Conservation (phyloP, 2,113 vertebrate species). For the Corydoras maculifer region DNA sequence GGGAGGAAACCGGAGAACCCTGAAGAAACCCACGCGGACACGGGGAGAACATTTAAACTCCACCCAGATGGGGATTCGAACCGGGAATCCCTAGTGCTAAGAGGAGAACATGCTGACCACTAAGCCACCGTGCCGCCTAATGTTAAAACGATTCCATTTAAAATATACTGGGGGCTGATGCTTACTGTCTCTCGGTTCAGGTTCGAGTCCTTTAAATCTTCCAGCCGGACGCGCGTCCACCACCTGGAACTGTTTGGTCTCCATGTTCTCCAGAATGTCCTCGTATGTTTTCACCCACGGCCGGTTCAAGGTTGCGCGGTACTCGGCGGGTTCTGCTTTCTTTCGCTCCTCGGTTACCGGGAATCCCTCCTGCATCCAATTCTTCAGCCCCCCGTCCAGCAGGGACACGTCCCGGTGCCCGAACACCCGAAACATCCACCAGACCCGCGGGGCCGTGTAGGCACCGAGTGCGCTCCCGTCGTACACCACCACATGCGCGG, state of each 20-base stretch:
- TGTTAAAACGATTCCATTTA: too few species aligned
- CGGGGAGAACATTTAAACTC: too few species aligned
- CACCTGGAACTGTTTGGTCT: slow-evolving; percentile 68
- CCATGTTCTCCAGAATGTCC: slow-evolving; percentile 77
- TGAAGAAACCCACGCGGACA: too few species aligned
- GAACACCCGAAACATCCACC: slow-evolving; percentile 95
- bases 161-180: not conserved
- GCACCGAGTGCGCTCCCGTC: slow-evolving; percentile 83
- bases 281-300: slow-evolving; percentile 77
- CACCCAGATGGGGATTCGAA: too few species aligned
- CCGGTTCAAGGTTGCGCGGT: slow-evolving; percentile 64
- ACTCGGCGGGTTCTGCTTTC: slow-evolving; percentile 56
- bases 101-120: too few species aligned
- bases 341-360: slow-evolving; percentile 57
- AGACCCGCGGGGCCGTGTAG: slow-evolving; percentile 80
- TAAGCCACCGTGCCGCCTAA: too few species aligned
- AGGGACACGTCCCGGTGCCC: slow-evolving; percentile 80
- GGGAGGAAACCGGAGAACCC: too few species aligned
- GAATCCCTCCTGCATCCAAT: slow-evolving; percentile 72
- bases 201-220: slow-evolving; percentile 76
- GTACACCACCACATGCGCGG: slow-evolving; percentile 86
- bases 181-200: slow-evolving; percentile 87
- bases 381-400: slow-evolving; percentile 81
- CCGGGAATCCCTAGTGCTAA: too few species aligned
- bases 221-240: slow-evolving; percentile 79